Evolutionary conservation across 2,113 vertebrate species (phyloP).

Genomic region (Onychostruthus taczanowskii): DNA sequence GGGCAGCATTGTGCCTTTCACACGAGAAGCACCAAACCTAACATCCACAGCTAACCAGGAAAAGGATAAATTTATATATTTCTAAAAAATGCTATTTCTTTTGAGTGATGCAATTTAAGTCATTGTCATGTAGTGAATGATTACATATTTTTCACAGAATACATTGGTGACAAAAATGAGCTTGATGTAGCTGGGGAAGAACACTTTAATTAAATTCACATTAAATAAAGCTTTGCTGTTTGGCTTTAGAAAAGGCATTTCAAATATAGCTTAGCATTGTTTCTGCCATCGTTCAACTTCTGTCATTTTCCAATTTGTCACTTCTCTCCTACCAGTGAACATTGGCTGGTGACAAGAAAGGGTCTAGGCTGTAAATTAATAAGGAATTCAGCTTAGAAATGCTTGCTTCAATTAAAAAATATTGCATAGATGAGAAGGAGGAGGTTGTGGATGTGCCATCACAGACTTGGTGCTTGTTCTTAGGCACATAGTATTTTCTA

Average conservation of each 20-base stretch:
- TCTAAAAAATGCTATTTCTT: neutral
- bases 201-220: neutral
- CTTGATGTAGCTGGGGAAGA: neutral
- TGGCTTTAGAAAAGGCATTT: neutral
- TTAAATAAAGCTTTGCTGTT: neutral
- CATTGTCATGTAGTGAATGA: neutral
- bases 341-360: neutral
- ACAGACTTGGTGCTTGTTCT: neutral
- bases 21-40: neutral
- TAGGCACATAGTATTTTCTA: neutral
- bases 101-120: neutral
- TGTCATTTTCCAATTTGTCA: rapidly evolving
- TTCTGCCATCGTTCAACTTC: neutral
- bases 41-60: neutral
- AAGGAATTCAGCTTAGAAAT: neutral
- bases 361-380: neutral
- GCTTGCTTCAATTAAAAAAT: neutral
- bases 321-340: neutral
- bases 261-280: neutral
- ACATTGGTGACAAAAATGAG: neutral
- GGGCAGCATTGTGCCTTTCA: neutral
- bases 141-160: neutral
- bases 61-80: neutral
- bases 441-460: neutral
- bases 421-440: neutral